A percentile compares a stretch with the other conserved stretches of the same genome.
phyloP scores from a whole-genome alignment of 1,140 invertebrate species.

The Geopemphigus sp. region DNA sequence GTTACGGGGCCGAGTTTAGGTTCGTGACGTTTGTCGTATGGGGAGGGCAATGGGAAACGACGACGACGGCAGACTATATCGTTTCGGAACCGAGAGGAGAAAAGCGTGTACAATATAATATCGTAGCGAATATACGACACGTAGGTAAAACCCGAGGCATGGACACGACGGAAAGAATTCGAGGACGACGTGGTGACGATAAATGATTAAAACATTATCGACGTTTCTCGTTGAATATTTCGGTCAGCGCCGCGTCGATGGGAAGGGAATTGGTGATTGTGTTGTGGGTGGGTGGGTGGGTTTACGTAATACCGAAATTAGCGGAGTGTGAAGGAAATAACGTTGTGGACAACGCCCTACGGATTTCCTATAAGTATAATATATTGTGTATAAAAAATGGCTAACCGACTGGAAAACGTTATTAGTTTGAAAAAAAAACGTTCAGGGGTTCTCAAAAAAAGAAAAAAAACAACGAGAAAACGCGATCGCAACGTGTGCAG shows the following conservation, averaged over 20 bases:
- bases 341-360: conserved; percentile 16
- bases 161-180: background rate
- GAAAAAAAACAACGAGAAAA: background rate
- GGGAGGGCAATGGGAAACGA: background rate
- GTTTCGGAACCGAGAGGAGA: background rate
- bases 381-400: background rate
- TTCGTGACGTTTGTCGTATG: conserved; percentile 10
- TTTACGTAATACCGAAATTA: background rate
- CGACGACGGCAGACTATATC: background rate
- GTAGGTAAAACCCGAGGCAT: too few relatives aligned
- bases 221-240: background rate
- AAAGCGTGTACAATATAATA: background rate
- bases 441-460: background rate
- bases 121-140: too few relatives aligned
- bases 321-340: conserved; percentile 14
- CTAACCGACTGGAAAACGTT: background rate
- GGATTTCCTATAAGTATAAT: conserved; percentile 16
- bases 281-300: too few relatives aligned
- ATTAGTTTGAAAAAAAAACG: too few relatives aligned
- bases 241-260: too few relatives aligned
- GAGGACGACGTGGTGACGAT: background rate
- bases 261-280: too few relatives aligned
- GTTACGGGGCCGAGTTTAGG: background rate
- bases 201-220: background rate
- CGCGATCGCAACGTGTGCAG: too few relatives aligned